Conservation (phyloP, 2,888 invertebrate genomes). For the Chymomyza amoena region DNA sequence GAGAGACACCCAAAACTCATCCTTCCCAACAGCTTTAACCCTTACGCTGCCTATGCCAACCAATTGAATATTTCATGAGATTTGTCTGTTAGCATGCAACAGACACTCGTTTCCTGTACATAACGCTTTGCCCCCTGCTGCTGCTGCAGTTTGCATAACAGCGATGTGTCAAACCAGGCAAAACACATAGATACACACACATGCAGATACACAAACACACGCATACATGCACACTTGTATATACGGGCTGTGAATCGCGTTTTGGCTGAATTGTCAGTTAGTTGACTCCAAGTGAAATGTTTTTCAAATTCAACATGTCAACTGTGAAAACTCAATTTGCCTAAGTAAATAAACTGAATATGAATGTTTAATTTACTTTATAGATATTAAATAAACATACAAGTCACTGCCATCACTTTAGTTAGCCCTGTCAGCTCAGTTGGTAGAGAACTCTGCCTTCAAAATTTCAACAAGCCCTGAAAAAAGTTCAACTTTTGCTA, state of each 20-base stretch:
- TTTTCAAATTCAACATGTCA: constrained; percentile 62
- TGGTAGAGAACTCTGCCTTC: constrained; percentile 4
- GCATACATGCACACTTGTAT: background rate
- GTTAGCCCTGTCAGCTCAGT: background rate
- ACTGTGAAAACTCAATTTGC: constrained; percentile 69
- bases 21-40: background rate
- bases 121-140: constrained; percentile 12
- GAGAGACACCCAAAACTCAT: background rate
- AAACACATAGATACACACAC: background rate
- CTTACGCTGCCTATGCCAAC: constrained; percentile 36
- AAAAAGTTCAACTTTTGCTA: background rate
- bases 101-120: constrained; percentile 67
- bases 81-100: constrained; percentile 64
- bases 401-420: background rate
- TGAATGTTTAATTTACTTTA: constrained; percentile 71
- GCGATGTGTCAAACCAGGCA: constrained; percentile 16
- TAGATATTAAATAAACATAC: constrained; percentile 70
- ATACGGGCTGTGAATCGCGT: constrained; percentile 13
- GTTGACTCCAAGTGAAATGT: constrained; percentile 1
- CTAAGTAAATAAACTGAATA: constrained; percentile 71
- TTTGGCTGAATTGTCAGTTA: constrained; percentile 12
- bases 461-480: constrained; percentile 15
- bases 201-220: background rate
- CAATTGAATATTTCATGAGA: constrained; percentile 65
- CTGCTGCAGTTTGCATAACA: constrained; percentile 25